Evolutionary conservation across 2,113 vertebrate species (phyloP).

Genomic region (Thamnaconus septentrionalis): DNA sequence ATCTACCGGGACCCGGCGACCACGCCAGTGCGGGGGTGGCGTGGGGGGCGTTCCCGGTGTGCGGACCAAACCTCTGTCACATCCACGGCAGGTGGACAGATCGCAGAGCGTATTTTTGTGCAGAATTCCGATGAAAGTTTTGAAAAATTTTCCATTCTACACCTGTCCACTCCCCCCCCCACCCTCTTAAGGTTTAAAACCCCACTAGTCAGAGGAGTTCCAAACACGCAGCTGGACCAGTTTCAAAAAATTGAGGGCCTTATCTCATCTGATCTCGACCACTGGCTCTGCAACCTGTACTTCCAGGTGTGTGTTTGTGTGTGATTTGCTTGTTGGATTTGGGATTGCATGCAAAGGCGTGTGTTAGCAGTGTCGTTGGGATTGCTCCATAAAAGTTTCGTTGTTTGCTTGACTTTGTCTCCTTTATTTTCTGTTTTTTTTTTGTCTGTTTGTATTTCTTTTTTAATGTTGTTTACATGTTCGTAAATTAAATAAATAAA

Average conservation of each 20-base stretch:
- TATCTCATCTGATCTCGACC: constrained; percentile 86
- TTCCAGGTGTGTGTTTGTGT: constrained; percentile 83
- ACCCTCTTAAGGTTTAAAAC: constrained; percentile 79
- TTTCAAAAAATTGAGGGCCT: constrained; percentile 85
- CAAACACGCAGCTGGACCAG: constrained; percentile 72
- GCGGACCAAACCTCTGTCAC: constrained; percentile 71
- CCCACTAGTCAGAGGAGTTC: constrained; percentile 83
- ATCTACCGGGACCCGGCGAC: constrained; percentile 63
- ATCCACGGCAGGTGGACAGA: constrained; percentile 79
- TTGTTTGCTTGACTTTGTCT: constrained; percentile 27
- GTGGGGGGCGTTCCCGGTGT: constrained; percentile 88
- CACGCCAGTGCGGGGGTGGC: constrained; percentile 72
- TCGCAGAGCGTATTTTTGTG: not conserved
- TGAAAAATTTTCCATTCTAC: too few species aligned
- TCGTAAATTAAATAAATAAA: not conserved
- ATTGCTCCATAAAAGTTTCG: too few species aligned
- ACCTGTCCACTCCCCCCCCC: too few species aligned
- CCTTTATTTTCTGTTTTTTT: constrained; percentile 48
- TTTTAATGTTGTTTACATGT: constrained; percentile 31
- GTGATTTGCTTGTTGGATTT: not conserved
- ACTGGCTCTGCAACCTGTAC: constrained; percentile 94
- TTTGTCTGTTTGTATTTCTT: constrained; percentile 59
- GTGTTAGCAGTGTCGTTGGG: not conserved
- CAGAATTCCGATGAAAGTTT: too few species aligned
- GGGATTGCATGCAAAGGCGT: constrained; percentile 6